These are phyloP conservation scores for Callyntrura sp. DNA, from an alignment of 2,888 invertebrate species.

Conservation along the genomic window DNA sequence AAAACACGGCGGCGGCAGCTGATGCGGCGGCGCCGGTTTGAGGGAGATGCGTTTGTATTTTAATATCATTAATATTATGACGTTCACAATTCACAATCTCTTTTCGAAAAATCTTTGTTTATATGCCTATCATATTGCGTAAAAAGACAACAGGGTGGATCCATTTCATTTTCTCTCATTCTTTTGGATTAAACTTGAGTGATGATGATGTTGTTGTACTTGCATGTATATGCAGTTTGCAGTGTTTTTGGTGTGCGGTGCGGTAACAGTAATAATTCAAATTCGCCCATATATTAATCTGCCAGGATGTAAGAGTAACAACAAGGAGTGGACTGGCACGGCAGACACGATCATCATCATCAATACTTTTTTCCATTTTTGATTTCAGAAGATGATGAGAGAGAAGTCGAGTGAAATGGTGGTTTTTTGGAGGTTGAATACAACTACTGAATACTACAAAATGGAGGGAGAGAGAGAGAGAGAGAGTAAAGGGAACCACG, in stretches of 20 bases:
- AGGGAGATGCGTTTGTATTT: not conserved
- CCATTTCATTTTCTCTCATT: constrained; percentile 25
- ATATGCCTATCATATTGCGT: constrained; percentile 36
- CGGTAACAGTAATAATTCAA: not conserved
- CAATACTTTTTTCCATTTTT: not conserved
- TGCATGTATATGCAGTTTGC: not conserved
- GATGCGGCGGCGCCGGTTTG: not conserved
- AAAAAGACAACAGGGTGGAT: constrained; percentile 53
- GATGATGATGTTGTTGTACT: not conserved
- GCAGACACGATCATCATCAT: not conserved
- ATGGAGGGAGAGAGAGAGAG: too few relatives aligned
- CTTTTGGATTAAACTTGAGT: constrained; percentile 15
- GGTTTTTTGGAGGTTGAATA: not conserved
- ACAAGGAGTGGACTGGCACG: too few relatives aligned
- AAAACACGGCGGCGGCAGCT: too few relatives aligned
- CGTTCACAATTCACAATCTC: not conserved
- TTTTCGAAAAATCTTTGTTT: constrained; percentile 10
- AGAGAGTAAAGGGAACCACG: not conserved
- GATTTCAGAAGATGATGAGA: not conserved
- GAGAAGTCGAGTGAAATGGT: not conserved
- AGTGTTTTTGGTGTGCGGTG: too few relatives aligned
- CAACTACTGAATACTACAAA: too few relatives aligned
- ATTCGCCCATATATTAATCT: constrained; percentile 1
- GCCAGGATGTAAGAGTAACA: too few relatives aligned
- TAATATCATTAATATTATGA: not conserved